These are phyloP conservation scores for Lycocorax pyrrhopterus DNA, from an alignment of 2,113 vertebrate genomes.

Conservation along the genomic window DNA sequence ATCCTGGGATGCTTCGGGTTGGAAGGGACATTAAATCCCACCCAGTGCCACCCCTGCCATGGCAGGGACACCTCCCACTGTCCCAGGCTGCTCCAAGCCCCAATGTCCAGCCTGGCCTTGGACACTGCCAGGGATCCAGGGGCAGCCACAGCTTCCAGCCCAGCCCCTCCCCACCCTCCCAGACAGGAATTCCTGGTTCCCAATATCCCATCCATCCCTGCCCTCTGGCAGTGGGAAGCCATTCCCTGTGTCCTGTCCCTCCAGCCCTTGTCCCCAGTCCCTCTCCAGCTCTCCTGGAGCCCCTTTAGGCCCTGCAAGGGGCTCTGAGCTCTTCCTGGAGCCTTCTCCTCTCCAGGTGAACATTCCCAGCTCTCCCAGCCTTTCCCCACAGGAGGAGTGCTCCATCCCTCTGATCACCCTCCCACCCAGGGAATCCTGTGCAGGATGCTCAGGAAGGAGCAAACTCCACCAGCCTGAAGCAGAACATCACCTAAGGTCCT, in stretches of 20 bases:
- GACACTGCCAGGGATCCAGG: not conserved
- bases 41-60: accelerated
- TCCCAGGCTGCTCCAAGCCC: not conserved
- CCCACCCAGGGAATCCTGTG: not conserved
- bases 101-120: not conserved
- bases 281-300: not conserved
- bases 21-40: accelerated
- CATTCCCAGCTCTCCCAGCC: not conserved
- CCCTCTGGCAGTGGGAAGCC: not conserved
- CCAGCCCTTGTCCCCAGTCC: not conserved
- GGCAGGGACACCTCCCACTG: not conserved
- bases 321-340: not conserved
- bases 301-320: not conserved
- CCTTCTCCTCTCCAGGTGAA: not conserved
- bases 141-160: not conserved
- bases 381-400: not conserved
- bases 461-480: not conserved
- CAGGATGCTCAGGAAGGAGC: not conserved
- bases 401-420: not conserved
- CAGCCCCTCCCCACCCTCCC: not conserved
- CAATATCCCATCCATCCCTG: not conserved
- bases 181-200: not conserved
- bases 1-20: accelerated
- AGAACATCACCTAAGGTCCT: not conserved
- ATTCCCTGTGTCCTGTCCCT: not conserved